Conservation (phyloP, 2,113 vertebrate genomes). For the Dipodomys ordii region DNA sequence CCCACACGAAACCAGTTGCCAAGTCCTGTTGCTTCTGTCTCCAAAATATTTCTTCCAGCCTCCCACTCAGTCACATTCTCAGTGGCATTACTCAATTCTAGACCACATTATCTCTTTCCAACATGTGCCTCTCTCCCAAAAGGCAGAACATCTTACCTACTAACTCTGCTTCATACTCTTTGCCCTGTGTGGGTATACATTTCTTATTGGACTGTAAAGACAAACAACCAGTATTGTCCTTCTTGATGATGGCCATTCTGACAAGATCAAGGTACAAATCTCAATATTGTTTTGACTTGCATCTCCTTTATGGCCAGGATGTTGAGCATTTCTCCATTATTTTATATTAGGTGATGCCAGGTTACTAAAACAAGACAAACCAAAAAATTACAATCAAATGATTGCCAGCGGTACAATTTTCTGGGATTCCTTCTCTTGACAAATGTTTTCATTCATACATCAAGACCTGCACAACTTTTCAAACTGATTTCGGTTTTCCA, state of each 20-base stretch:
- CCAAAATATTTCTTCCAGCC: conserved; percentile 10
- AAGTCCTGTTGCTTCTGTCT: not conserved
- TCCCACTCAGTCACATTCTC: not conserved
- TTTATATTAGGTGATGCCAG: not conserved
- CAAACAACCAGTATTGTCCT: not conserved
- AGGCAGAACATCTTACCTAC: not conserved
- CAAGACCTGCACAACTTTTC: not conserved
- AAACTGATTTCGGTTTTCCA: not conserved
- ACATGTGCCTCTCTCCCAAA: not conserved
- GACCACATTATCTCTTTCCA: not conserved
- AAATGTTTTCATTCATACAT: not conserved
- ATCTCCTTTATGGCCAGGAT: no score
- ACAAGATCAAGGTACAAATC: no score
- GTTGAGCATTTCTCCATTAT: no score
- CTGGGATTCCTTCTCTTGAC: not conserved
- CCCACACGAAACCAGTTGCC: not conserved
- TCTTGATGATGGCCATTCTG: not conserved
- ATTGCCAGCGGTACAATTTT: not conserved
- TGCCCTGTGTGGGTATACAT: not conserved
- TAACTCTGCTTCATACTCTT: not conserved
- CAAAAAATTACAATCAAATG: not conserved
- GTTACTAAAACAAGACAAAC: not conserved
- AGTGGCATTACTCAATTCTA: not conserved
- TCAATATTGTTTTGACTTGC: no score
- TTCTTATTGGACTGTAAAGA: not conserved